Percentiles rank a stretch among this genome's conserved stretches.
Evolutionary conservation across 2,797 vertebrate genomes (phyloP).

Genomic region (Sebastes kiyomatsui): DNA sequence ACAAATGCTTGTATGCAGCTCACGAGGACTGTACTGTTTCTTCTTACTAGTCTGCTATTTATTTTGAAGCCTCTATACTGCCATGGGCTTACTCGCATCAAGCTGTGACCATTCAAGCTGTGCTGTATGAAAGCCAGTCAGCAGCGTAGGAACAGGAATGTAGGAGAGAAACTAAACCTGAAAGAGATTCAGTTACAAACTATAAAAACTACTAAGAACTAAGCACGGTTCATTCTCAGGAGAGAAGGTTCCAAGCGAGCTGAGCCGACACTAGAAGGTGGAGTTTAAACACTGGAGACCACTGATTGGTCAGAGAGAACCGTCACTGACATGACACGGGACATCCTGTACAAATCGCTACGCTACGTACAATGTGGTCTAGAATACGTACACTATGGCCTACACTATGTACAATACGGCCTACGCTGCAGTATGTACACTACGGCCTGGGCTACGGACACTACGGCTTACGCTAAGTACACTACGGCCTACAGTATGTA

Average conservation of each 20-base stretch:
- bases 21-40: neutral
- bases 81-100: neutral
- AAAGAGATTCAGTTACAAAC: neutral
- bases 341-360: too few species aligned
- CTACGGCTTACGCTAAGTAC: accelerated
- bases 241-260: too few species aligned
- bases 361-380: too few species aligned
- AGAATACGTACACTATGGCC: too few species aligned
- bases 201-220: too few species aligned
- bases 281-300: too few species aligned
- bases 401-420: too few species aligned
- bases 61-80: neutral
- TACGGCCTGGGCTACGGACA: too few species aligned
- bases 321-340: accelerated
- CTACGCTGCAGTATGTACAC: too few species aligned
- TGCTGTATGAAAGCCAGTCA: neutral
- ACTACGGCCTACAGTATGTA: accelerated
- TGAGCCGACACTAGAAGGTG: too few species aligned
- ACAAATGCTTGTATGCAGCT: neutral
- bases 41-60: neutral
- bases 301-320: too few species aligned
- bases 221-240: too few species aligned
- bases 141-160: neutral
- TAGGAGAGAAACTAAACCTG: neutral
- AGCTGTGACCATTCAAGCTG: neutral